Evolutionary conservation across 2,888 invertebrate genomes (phyloP).

Genomic region (Philopedon plagiatum): DNA sequence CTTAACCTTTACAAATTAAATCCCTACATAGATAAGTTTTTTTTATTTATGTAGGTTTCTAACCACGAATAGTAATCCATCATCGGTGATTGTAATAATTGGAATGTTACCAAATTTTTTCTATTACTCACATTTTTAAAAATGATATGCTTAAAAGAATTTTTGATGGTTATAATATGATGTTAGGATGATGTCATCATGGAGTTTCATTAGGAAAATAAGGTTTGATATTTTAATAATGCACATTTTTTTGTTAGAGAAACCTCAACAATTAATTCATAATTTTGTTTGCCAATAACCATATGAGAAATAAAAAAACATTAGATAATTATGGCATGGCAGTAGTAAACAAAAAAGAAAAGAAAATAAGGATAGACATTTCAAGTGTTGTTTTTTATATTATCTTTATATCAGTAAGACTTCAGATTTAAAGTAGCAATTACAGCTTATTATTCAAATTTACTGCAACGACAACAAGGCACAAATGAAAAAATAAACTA

Average conservation of each 20-base stretch:
- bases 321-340: too few relatives aligned
- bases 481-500: background rate
- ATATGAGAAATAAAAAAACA: too few relatives aligned
- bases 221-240: too few relatives aligned
- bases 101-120: background rate
- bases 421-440: background rate
- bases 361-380: too few relatives aligned
- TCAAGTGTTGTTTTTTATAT: slow-evolving; percentile 2
- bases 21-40: background rate
- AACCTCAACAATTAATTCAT: too few relatives aligned
- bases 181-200: background rate
- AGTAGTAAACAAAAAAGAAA: too few relatives aligned
- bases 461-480: slow-evolving; percentile 1
- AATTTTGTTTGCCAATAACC: too few relatives aligned
- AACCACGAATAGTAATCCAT: background rate
- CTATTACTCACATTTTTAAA: background rate
- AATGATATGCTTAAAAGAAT: background rate
- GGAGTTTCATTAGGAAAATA: background rate
- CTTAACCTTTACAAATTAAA: background rate
- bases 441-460: slow-evolving; percentile 11
- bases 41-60: background rate
- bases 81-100: background rate
- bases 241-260: too few relatives aligned
- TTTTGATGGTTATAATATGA: too few relatives aligned
- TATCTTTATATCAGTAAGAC: slow-evolving; percentile 2